These are phyloP conservation scores for Drosophila recens DNA, from an alignment of 2,888 invertebrate species.

Conservation along the genomic window DNA sequence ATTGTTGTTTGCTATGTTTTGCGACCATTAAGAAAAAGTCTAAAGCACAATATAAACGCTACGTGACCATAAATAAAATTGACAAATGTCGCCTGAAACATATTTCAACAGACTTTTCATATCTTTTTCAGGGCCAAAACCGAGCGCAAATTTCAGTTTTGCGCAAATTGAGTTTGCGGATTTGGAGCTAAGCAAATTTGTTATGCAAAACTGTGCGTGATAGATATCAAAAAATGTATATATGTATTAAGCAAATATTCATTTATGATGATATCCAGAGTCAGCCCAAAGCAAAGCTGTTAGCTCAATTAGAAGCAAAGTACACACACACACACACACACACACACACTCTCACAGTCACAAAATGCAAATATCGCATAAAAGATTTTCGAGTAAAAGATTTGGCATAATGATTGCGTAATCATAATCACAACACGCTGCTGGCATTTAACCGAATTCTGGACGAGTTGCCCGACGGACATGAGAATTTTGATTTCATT, in stretches of 20 bases:
- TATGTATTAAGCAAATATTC: slow-evolving; percentile 39
- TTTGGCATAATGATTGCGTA: slow-evolving; percentile 68
- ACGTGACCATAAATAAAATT: slow-evolving; percentile 79
- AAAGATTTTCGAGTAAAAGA: too few species aligned
- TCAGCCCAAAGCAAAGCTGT: slow-evolving; percentile 48
- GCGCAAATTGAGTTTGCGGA: slow-evolving; percentile 69
- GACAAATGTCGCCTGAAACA: slow-evolving; percentile 63
- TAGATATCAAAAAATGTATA: slow-evolving; percentile 42
- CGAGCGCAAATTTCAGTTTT: slow-evolving; percentile 34
- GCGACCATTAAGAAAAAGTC: slow-evolving; percentile 66
- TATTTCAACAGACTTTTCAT: slow-evolving; percentile 19
- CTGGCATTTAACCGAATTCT: slow-evolving; percentile 6
- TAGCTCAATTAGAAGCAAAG: slow-evolving; percentile 68
- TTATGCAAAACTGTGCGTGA: slow-evolving; percentile 69
- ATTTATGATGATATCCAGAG: slow-evolving; percentile 34
- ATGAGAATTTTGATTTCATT: slow-evolving; percentile 71
- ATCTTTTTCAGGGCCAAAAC: slow-evolving; percentile 23
- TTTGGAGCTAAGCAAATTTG: slow-evolving; percentile 48
- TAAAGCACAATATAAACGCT: slow-evolving; percentile 64
- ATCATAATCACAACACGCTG: slow-evolving; percentile 62
- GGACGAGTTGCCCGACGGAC: slow-evolving; percentile 38
- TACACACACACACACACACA: slow-evolving; percentile 4
- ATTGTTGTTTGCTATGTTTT: slow-evolving; percentile 41
- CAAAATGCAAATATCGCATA: slow-evolving; percentile 54
- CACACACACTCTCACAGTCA: not conserved